These are phyloP conservation scores for Anoura caudifer DNA, from an alignment of 2,113 vertebrate species.

Conservation along the genomic window DNA sequence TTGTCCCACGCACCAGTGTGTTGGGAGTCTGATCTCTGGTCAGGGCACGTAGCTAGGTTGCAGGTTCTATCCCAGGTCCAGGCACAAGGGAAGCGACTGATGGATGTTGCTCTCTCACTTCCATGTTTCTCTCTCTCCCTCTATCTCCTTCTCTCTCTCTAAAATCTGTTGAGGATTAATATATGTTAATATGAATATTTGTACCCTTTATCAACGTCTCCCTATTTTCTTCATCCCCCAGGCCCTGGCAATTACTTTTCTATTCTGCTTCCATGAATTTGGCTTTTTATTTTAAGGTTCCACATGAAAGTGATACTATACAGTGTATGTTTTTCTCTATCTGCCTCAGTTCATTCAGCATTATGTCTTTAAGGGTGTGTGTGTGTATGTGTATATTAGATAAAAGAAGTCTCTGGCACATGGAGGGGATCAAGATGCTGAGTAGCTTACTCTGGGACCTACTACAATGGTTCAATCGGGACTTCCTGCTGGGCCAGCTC, in stretches of 20 bases:
- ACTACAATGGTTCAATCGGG: background rate
- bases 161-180: no score
- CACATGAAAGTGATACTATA: background rate
- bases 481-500: background rate
- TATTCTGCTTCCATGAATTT: background rate
- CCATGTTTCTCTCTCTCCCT: no score
- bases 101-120: no score
- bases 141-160: no score
- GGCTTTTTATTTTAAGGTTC: background rate
- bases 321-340: background rate
- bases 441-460: background rate
- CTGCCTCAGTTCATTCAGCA: background rate
- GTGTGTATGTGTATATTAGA: background rate
- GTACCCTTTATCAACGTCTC: background rate
- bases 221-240: background rate
- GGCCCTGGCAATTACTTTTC: background rate
- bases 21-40: no score
- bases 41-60: no score
- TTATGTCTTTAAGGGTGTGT: background rate
- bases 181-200: background rate
- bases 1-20: no score
- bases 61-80: no score
- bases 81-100: no score
- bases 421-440: background rate
- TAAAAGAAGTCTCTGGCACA: background rate